These are phyloP conservation scores for Neomicropteryx cornuta DNA, from an alignment of 1,140 invertebrate genomes.

Conservation along the genomic window DNA sequence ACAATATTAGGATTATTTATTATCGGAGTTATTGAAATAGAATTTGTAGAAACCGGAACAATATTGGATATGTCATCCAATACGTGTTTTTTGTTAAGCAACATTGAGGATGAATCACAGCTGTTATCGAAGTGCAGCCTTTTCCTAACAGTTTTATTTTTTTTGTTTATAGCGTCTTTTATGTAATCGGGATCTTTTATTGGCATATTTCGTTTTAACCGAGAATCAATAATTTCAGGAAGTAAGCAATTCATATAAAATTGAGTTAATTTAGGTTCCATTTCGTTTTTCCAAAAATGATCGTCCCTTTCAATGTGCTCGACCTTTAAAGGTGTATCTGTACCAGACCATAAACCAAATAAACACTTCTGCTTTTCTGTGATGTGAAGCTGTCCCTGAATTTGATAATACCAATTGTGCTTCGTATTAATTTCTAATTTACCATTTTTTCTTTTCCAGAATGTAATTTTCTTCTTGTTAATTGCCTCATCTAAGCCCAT, in stretches of 20 bases:
- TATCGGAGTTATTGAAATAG: no score
- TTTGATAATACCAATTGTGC: slow-evolving; percentile 6
- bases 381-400: slow-evolving; percentile 12
- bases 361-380: slow-evolving; percentile 8
- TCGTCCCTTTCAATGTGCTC: slow-evolving; percentile 10
- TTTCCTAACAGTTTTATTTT: no score
- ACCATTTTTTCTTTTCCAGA: slow-evolving; percentile 4
- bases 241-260: slow-evolving; percentile 22
- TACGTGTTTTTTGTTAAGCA: no score
- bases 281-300: slow-evolving; percentile 12
- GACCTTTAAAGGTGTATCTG: slow-evolving; percentile 8
- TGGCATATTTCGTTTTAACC: no score
- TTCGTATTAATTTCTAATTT: slow-evolving; percentile 3
- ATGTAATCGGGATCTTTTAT: no score
- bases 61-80: no score
- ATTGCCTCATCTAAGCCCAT: slow-evolving; percentile 7
- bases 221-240: slow-evolving; percentile 25
- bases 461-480: slow-evolving; percentile 4
- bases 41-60: no score
- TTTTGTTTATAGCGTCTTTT: no score
- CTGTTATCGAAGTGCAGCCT: no score
- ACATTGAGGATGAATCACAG: no score
- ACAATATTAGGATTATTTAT: no score
- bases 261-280: slow-evolving; percentile 12
- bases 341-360: slow-evolving; percentile 12